Base-by-base conservation (phyloP, 2,113 vertebrate genomes). In the Notothenia rossii region DNA sequence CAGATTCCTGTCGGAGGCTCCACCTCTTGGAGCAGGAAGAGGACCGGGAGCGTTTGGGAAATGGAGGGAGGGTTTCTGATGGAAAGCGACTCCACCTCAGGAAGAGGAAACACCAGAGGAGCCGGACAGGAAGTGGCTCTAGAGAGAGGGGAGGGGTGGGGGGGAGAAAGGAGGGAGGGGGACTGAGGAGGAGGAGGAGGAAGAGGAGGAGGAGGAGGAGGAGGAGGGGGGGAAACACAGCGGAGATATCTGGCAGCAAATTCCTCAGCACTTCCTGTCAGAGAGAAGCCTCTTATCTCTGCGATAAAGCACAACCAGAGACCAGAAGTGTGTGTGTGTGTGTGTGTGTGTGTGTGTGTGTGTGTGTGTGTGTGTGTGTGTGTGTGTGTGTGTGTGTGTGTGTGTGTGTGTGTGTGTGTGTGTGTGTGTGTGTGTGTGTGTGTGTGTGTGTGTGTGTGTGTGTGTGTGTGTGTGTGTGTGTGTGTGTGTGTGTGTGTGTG, bases 101-200 rank as follows among this genome's bases (percentile, higher is more conserved):
- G 95, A 96, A 96, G 93, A 95, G 95, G 94, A 96, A 94, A 93
- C 94, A 95, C 89, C 93, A 93, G 93, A 91, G 88, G 86, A 93
- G 89, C 78, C 49, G 88, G 86, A 93, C 85, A 94, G 94, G 93
- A 95, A 94, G 93, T 89, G 65, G 82, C 90, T 92, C 77, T 71
- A 74, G 53, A 71, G 82, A 80, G 89, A 61, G 77, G 79, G 79
- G 59, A 22, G 36, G 36, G 36, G 36, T 86, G 77, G 60, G 48
- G 72, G 3, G 72, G 69, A 66, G 46, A 10, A 84, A 75, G 49
- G 62, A 13, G 0, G 82, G 75, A 62, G 67, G 73, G 2, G 25
- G n/a, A n/a, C n/a, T n/a, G 25, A 29, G 2, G 25, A 29, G 25
- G 25, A 29, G 25, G 25, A 29, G 25, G 25, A 61, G 17, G 69